Evolutionary conservation across 1,140 invertebrate species (phyloP).

Genomic region (Vollenhovia emeryi): DNA sequence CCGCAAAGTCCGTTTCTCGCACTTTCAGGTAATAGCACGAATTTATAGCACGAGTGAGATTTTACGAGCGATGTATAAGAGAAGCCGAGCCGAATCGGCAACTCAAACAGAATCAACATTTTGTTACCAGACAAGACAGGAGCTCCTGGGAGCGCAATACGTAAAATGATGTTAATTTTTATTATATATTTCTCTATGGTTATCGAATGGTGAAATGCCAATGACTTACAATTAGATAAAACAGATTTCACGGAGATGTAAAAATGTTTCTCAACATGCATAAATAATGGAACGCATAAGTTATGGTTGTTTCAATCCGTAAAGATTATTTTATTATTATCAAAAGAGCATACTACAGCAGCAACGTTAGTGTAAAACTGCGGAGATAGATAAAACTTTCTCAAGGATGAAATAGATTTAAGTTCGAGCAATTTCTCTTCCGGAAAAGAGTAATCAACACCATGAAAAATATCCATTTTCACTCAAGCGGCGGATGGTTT

Average conservation of each 20-base stretch:
- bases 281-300: background rate
- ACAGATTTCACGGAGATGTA: background rate
- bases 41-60: conserved; percentile 34
- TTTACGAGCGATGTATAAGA: conserved; percentile 7
- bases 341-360: background rate
- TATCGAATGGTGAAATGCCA: background rate
- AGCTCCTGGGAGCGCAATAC: background rate
- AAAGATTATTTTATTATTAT: background rate
- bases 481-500: background rate
- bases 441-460: conserved; percentile 24
- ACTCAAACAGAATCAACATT: background rate
- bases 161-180: background rate
- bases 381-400: background rate
- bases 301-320: background rate
- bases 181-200: background rate
- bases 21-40: background rate
- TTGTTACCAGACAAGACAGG: background rate
- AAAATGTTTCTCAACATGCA: background rate
- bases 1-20: background rate
- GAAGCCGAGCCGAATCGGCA: conserved; percentile 8
- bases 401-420: conserved; percentile 17
- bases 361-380: background rate
- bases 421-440: background rate
- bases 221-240: background rate
- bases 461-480: conserved; percentile 4